Evolutionary conservation across 2,113 vertebrate genomes (phyloP).

Genomic region (Antigone vipio): DNA sequence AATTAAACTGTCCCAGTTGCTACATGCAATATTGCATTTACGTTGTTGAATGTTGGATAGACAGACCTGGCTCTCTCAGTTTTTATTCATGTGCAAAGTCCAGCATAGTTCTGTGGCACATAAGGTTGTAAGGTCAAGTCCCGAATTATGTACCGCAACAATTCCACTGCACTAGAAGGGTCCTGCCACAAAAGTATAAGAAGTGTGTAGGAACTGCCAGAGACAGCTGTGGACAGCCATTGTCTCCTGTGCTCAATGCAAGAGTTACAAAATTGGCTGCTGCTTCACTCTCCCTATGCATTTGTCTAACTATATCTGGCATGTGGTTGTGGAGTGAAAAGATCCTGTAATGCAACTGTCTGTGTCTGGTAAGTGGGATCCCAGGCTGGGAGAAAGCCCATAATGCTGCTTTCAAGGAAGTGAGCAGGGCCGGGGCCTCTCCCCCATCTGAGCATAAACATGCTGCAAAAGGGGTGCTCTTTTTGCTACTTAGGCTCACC

Average conservation of each 20-base stretch:
- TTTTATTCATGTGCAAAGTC: background rate
- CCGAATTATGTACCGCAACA: background rate
- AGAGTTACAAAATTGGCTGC: background rate
- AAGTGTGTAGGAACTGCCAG: background rate
- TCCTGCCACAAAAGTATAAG: background rate
- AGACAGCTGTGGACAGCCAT: background rate
- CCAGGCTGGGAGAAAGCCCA: background rate
- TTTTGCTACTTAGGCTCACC: background rate
- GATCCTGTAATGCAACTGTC: background rate
- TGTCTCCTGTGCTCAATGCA: rapidly evolving
- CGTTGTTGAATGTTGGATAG: background rate
- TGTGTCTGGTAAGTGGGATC: background rate
- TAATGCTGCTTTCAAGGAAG: background rate
- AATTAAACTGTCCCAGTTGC: background rate
- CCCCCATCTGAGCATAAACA: too few species aligned
- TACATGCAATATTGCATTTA: background rate
- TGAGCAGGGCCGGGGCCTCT: background rate
- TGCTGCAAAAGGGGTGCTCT: background rate
- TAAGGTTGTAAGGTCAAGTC: background rate
- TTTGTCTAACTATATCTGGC: background rate
- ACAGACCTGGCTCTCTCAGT: rapidly evolving
- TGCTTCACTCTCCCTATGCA: background rate
- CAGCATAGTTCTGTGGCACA: background rate
- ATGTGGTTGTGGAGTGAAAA: background rate
- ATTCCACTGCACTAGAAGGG: background rate